These are phyloP conservation scores for Chaetodon trifascialis DNA, from an alignment of 2,113 vertebrate species.

Conservation along the genomic window DNA sequence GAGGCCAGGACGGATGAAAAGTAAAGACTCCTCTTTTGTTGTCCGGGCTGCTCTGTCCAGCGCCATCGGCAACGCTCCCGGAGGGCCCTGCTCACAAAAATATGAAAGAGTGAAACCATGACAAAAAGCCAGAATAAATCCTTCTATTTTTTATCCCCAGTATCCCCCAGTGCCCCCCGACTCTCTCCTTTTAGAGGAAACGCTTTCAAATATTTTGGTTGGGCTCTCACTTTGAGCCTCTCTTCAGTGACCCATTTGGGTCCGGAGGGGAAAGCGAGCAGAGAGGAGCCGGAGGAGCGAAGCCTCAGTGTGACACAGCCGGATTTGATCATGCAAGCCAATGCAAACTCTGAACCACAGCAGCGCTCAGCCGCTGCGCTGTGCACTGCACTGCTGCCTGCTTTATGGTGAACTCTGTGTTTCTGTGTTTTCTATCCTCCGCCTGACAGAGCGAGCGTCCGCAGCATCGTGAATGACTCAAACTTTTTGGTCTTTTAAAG, in stretches of 20 bases:
- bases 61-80: constrained; percentile 61
- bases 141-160: constrained; percentile 28
- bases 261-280: constrained; percentile 52
- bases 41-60: constrained; percentile 53
- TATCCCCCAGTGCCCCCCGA: constrained; percentile 43
- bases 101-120: constrained; percentile 58
- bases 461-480: background rate
- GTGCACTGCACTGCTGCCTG: background rate
- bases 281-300: constrained; percentile 39
- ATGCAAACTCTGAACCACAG: constrained; percentile 52
- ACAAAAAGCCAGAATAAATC: constrained; percentile 72
- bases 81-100: constrained; percentile 40
- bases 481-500: background rate
- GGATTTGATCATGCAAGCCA: constrained; percentile 66
- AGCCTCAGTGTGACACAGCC: constrained; percentile 48
- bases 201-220: constrained; percentile 68
- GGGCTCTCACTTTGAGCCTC: constrained; percentile 63
- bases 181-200: constrained; percentile 55
- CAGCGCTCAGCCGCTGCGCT: constrained; percentile 28
- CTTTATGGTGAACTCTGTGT: constrained; percentile 22
- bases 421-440: background rate
- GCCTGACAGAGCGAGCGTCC: background rate
- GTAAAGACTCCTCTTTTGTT: constrained; percentile 73
- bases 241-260: constrained; percentile 61
- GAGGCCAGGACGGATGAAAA: constrained; percentile 65